Base-by-base conservation (phyloP, 2,888 invertebrate genomes). In the Drosophila greeni region DNA sequence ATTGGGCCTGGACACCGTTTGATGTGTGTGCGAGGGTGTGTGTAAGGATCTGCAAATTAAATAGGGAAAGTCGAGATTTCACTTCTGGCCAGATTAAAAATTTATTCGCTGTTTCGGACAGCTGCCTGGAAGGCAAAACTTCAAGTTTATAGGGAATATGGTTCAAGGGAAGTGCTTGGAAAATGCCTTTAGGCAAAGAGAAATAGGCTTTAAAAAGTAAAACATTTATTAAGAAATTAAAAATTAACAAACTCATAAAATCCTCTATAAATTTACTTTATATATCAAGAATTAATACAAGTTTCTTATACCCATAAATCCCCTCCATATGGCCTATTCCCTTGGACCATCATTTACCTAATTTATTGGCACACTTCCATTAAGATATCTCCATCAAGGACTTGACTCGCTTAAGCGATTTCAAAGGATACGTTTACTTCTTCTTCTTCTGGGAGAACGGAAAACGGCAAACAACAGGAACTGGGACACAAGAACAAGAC, bases 341-440 rank as follows among this genome's bases (percentile, higher is more conserved):
- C 20, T 16, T 11, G 20, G 20, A 34, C 31, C 45, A 34, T 23
- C 39, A 48, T 62, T 64, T 45, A 64, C 64, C 64, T 64, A 62
- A 52, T 64, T 52, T 39, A 65, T 65, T 53, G 54, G 54, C 47
- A 34, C 52, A 62, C 53, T 47, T 24, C 65, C 45, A 64, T 65
- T 66, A 65, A 61, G 62, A 57, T 53, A 62, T 53, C 51, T 54
- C 36, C 34, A 48, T 39, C 29, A 23, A 49, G 37, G 55, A 40
- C 65, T 40, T 47, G 57, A 51, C 52, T 66, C 39, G 61, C 26
- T 49, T 57, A 36, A 71, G 60, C 60, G 66, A 67, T 73, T 77
- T 64, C 51, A 66, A 66, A 68, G 54, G 66, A 67, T 66, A 65
- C 67, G 67, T 49, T n/a, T n/a, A 70, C 60, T 62, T 43, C 57